A percentile compares a stretch with the other conserved stretches of the same genome.
These are phyloP conservation scores for Manacus vitellinus DNA, from an alignment of 2,113 vertebrate species.

Conservation along the genomic window DNA sequence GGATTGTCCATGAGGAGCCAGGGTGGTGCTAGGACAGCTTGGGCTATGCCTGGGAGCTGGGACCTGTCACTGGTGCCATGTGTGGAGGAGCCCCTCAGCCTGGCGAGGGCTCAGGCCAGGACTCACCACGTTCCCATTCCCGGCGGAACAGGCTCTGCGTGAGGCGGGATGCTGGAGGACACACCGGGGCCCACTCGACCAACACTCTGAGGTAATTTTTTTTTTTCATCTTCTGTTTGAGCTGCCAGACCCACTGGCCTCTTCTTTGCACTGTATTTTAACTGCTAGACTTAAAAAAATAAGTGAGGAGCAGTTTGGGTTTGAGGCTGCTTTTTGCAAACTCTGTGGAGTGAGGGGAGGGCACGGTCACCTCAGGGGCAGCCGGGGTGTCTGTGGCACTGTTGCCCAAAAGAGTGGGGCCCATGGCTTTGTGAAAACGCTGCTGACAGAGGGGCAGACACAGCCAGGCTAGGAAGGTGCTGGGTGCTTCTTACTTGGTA, in stretches of 20 bases:
- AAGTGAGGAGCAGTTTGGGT: background rate
- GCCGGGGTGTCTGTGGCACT: background rate
- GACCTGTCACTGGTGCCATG: rapidly evolving
- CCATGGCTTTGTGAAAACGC: rapidly evolving
- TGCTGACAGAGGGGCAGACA: background rate
- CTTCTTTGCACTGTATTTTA: background rate
- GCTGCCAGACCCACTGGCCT: background rate
- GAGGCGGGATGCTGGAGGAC: rapidly evolving
- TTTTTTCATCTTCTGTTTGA: background rate
- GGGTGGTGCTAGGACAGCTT: background rate
- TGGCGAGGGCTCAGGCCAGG: rapidly evolving
- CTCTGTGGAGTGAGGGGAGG: background rate
- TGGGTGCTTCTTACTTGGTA: background rate
- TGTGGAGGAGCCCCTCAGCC: background rate
- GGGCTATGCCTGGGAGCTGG: rapidly evolving
- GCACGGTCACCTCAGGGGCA: rapidly evolving
- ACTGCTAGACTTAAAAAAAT: background rate
- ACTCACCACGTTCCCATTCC: rapidly evolving
- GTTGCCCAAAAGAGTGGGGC: rapidly evolving
- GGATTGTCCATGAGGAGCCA: rapidly evolving
- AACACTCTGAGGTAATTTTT: background rate
- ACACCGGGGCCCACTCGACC: rapidly evolving
- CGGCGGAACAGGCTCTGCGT: rapidly evolving
- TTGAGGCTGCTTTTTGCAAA: background rate
- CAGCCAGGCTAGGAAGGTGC: background rate